phyloP scores from a whole-genome alignment of 2,888 invertebrate species.

The Tryphoninae sp. region DNA sequence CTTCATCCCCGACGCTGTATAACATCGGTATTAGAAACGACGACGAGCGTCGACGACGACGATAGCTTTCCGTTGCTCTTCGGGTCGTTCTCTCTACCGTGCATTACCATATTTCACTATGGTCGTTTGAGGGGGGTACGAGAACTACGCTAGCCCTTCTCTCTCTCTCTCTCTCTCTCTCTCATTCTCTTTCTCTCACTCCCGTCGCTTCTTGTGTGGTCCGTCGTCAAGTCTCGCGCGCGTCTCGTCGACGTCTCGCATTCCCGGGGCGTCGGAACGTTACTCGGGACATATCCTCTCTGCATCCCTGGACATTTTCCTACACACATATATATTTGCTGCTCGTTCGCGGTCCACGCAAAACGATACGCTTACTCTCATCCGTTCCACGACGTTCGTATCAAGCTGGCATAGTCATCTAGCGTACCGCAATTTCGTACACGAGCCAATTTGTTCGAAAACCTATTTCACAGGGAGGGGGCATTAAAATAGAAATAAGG shows the following conservation, averaged over 20 bases:
- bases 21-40: constrained; percentile 31
- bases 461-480: too few relatives aligned
- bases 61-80: constrained; percentile 44
- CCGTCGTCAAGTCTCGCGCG: constrained; percentile 63
- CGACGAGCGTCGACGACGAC: constrained; percentile 43
- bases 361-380: constrained; percentile 7
- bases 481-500: too few relatives aligned
- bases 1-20: background rate
- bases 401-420: background rate
- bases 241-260: constrained; percentile 74
- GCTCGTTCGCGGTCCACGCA: constrained; percentile 23
- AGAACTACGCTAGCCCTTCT: constrained; percentile 25
- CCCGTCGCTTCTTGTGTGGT: constrained; percentile 74
- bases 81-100: constrained; percentile 56
- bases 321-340: background rate
- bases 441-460: too few relatives aligned
- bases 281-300: constrained; percentile 37
- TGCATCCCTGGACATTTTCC: constrained; percentile 27
- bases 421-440: too few relatives aligned
- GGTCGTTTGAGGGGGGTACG: constrained; percentile 75
- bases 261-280: constrained; percentile 76
- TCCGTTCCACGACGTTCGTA: background rate
- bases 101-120: constrained; percentile 80
- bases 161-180: constrained; percentile 37
- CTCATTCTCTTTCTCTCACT: constrained; percentile 27